phyloP scores from a whole-genome alignment of 2,888 invertebrate genomes.

The Morpho deidamia region DNA sequence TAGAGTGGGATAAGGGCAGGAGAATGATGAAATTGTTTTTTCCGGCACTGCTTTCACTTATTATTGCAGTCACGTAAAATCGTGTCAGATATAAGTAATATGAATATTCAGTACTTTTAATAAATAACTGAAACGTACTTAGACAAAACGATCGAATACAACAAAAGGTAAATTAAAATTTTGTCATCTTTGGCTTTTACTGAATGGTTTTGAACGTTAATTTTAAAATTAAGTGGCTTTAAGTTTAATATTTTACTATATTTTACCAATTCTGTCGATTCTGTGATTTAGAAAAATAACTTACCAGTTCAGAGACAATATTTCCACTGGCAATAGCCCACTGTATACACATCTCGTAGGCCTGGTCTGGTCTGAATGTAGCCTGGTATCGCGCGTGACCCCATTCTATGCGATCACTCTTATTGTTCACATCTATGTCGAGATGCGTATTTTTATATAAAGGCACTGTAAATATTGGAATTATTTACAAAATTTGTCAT shows the following conservation, averaged over 20 bases:
- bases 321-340: slow-evolving; percentile 98
- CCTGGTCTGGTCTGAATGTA: slow-evolving; percentile 91
- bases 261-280: background rate
- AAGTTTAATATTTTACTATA: background rate
- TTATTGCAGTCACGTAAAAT: too few relatives aligned
- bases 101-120: too few relatives aligned
- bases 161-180: too few relatives aligned
- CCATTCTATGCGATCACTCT: slow-evolving; percentile 96
- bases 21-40: too few relatives aligned
- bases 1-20: too few relatives aligned
- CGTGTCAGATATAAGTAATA: too few relatives aligned
- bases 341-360: slow-evolving; percentile 96
- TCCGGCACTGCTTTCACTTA: too few relatives aligned
- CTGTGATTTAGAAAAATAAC: too few relatives aligned
- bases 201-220: background rate
- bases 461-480: slow-evolving; percentile 48
- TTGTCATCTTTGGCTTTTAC: background rate
- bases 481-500: too few relatives aligned
- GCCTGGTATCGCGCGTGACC: slow-evolving; percentile 95
- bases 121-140: too few relatives aligned
- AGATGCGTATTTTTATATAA: slow-evolving; percentile 90
- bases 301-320: slow-evolving; percentile 93
- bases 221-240: background rate
- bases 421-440: slow-evolving; percentile 90
- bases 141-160: too few relatives aligned